Conservation (phyloP, 2,113 vertebrate species). For the Varanus salvator region DNA sequence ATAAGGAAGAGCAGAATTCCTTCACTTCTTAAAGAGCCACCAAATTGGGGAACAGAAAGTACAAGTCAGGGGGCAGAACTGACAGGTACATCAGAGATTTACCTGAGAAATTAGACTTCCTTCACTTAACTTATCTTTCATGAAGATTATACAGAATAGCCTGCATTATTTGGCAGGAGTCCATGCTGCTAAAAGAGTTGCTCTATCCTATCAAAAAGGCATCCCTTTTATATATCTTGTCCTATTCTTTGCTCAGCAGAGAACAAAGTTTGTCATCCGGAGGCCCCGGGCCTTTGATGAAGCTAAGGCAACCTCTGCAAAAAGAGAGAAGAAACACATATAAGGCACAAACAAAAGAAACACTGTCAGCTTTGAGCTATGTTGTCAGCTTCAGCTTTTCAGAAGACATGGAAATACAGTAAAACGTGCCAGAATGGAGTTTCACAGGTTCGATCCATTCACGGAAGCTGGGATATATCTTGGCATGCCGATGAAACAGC, state of each 20-base stretch:
- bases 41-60: not conserved
- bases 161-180: not conserved
- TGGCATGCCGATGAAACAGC: constrained; percentile 73
- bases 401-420: constrained; percentile 31
- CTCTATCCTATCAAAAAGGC: constrained; percentile 25
- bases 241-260: constrained; percentile 59
- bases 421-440: constrained; percentile 65
- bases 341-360: constrained; percentile 27
- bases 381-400: constrained; percentile 14
- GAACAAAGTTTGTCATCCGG: constrained; percentile 54
- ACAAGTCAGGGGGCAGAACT: not conserved
- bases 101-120: too few relatives aligned
- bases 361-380: constrained; percentile 49
- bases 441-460: constrained; percentile 61
- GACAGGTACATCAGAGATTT: not conserved
- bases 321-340: not conserved
- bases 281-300: constrained; percentile 43
- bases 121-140: constrained; percentile 5
- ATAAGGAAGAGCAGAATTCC: not conserved
- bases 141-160: constrained; percentile 21
- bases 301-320: constrained; percentile 51
- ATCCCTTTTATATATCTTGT: constrained; percentile 35
- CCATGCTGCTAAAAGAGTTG: constrained; percentile 6
- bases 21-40: not conserved
- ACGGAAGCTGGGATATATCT: constrained; percentile 58